Evolutionary conservation across 1,140 invertebrate genomes (phyloP).

Genomic region (Argopecten irradians): DNA sequence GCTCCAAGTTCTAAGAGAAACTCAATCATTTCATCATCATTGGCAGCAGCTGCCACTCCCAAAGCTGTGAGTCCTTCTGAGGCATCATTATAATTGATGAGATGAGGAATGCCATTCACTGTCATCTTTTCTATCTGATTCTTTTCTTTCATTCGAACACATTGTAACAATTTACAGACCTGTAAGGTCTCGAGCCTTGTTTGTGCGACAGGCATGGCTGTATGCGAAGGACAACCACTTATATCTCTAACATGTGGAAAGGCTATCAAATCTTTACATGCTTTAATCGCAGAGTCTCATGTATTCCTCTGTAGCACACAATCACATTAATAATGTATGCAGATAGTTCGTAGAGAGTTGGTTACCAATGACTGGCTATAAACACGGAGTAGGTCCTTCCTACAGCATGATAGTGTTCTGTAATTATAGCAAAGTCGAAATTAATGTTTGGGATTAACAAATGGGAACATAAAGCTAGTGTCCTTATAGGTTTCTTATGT

Average conservation of each 20-base stretch:
- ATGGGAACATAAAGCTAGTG: background rate
- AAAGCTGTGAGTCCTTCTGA: conserved; percentile 74
- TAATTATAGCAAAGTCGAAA: background rate
- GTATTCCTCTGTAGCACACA: background rate
- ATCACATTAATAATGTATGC: conserved; percentile 10
- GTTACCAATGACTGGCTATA: background rate
- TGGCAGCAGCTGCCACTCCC: conserved; percentile 69
- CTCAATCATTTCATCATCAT: conserved; percentile 76
- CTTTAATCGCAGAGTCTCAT: background rate
- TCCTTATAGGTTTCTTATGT: too few relatives aligned
- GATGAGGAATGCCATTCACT: conserved; percentile 72
- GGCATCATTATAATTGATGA: conserved; percentile 77
- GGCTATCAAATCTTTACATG: background rate
- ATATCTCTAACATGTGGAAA: background rate
- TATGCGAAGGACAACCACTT: background rate
- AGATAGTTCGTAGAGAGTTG: background rate
- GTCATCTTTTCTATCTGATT: conserved; percentile 74
- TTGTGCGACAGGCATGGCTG: conserved; percentile 71
- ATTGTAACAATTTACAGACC: conserved; percentile 77
- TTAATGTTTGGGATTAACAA: background rate
- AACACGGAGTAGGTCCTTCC: background rate
- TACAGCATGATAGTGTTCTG: background rate
- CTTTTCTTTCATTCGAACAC: conserved; percentile 73
- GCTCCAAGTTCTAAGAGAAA: conserved; percentile 75
- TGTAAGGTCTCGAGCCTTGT: conserved; percentile 74